Base-by-base conservation (phyloP, 2,888 invertebrate genomes). In the Noctuana brunneofusca region DNA sequence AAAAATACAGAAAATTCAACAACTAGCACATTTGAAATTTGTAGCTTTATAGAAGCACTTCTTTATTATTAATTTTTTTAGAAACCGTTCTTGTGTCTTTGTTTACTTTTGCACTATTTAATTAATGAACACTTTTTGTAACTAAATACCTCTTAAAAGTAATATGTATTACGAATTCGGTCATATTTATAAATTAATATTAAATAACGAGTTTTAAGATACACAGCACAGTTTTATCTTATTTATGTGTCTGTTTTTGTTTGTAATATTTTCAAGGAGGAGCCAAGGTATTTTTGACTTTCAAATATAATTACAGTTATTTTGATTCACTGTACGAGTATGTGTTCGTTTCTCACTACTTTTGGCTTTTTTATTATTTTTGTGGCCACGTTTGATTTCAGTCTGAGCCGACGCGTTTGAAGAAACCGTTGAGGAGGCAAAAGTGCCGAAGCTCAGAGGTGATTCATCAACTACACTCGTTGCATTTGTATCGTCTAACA, bases 391-490 rank as follows among this genome's bases (percentile, higher is more conserved):
- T 76, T 75, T 86, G 78, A 84, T 89, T 87, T 78, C 90, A 90
- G 90, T 82, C 82, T 65, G 78, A 80, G 76, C 81, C 85, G 75
- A 76, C 75, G 71, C 83, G 89, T 27, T 76, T 80, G 76, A 73
- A 88, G 78, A 90, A 91, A 81, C 90, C 87, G 57, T 81, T 90
- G 65, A 79, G 86, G 65, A 82, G 90, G 75, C 90, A 91, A 82
- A 89, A 87, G 65, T 90, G 90, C 85, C 86, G 89, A 77, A 90
- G 89, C 74, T 89, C 90, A 64, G 91, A 90, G 89, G 89, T 91
- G 86, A 88, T 76, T 77, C 60, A 55, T 38, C 38, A 38, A 35
- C 48, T 48, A 49, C 54, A 55, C 55, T 54, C 27, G 72, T 41
- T 52, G 11, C 35, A 14, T 58, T 41, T 60, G 65, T 58, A 57